Conservation (phyloP, 2,113 vertebrate genomes). For the Caracal caracal region DNA sequence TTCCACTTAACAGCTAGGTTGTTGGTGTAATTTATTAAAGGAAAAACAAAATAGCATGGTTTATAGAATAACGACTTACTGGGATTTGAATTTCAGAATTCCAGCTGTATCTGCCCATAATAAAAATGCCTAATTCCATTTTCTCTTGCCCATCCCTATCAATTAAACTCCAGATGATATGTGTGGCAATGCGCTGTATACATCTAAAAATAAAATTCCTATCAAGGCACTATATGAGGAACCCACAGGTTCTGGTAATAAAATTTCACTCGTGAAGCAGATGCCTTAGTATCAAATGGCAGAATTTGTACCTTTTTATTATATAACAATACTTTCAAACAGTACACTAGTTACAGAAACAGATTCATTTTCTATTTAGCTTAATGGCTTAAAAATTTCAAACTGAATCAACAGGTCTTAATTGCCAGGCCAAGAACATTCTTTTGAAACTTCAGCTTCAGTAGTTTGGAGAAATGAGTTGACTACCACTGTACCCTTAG, state of each 20-base stretch:
- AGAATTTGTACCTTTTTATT: constrained; percentile 14
- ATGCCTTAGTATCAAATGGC: constrained; percentile 7
- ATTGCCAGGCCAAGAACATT: background rate
- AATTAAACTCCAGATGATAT: background rate
- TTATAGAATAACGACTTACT: background rate
- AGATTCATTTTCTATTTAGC: background rate
- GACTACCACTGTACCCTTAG: background rate
- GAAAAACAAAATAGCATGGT: constrained; percentile 35
- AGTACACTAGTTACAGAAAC: background rate
- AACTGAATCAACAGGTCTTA: constrained; percentile 16
- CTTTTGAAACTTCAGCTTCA: background rate
- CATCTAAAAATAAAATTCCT: constrained; percentile 47
- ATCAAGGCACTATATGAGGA: background rate
- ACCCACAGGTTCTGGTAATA: background rate
- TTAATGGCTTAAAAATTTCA: constrained; percentile 20
- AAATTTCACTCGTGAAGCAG: constrained; percentile 49
- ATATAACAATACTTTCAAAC: background rate
- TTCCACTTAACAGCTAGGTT: background rate
- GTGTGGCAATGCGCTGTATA: background rate
- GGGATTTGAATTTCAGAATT: constrained; percentile 21
- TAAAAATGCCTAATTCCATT: background rate
- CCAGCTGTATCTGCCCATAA: background rate
- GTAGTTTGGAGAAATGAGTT: background rate
- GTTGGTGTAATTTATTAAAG: background rate
- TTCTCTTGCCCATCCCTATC: background rate